Evolutionary conservation across 2,113 vertebrate species (phyloP), one percentile per base, ranked within the genome.

Genomic region (Sylvia atricapilla): DNA sequence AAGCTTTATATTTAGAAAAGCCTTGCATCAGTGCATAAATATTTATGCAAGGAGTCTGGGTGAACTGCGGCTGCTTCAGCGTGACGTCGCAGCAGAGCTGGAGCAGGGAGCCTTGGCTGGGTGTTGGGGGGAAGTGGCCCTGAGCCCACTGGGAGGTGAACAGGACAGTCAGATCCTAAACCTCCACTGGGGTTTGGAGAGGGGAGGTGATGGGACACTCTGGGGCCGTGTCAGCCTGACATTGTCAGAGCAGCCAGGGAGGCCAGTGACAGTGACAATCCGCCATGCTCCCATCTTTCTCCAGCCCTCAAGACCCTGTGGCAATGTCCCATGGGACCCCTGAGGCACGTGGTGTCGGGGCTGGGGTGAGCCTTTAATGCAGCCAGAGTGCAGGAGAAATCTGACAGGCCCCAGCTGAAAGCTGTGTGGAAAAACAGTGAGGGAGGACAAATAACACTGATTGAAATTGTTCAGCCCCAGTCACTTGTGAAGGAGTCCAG

Each of bases 1-100:
- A 97, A 96, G 94, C 87, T 92, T 97, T 95, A 93, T 92, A 91
- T 97, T 97, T 96, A 96, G 94, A 91, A 88, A 72, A 89, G 80
- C 3, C 2, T 89, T 80, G 93, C 94, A 78, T 74, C 88, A 62
- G 67, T 15, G 28, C 80, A 96, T 94, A 92, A 95, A 95, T 96
- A 94, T 96, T 95, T 83, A 96, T 95, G 87, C 9, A 1, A 88
- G 79, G 78, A 90, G 88, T 41, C 68, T 69, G 68, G 43, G 41
- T 13, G 62, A 62, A 15, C 68, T 15, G 52, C 1, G 22, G 44
- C 87, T 86, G 68, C 91, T 30, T 63, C 3, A 3, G 58, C 0
- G 5, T 28, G 62, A 81, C 2, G 22, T 53, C 0, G 3, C 53
- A 93, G 50, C 7, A 0, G 77, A 49, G 56, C 22, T 2, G 33